Base-by-base conservation (phyloP, 2,888 invertebrate genomes). In the Frankliniella fusca region DNA sequence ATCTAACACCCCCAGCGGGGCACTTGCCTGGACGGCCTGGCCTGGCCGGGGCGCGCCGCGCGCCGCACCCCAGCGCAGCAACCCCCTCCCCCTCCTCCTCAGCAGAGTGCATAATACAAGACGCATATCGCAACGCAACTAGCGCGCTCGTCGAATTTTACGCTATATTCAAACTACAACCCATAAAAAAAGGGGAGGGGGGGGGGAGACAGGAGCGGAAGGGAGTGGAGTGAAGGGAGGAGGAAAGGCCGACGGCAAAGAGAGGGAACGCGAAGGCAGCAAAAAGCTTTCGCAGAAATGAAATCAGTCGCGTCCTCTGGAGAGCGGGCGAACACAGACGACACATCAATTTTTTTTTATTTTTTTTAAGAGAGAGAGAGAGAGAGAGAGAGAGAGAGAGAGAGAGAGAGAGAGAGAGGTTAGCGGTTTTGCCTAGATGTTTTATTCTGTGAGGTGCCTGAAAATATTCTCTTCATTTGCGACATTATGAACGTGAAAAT, bases 1-100 rank as follows among this genome's bases (percentile, higher is more conserved):
- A 76, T 76, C 27, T 76, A 76, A 76, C 23, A 76, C 70, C 70
- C 70, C 70, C 70, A 8, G 27, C 23, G 70, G 70, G 70, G 70
- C 70, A 76, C 70, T 76, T 76, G 70, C 27, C 27, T 12, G 70
- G 70, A 76, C 70, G 23, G 70, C 23, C 70, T n/a, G n/a, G n/a
- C n/a, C n/a, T n/a, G n/a, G n/a, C n/a, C n/a, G n/a, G 27, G 70
- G 27, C 18, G 61, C 12, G 11, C 61, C 18, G 61, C 61, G 18
- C n/a, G 38, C 38, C 5, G 38, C 38, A 38, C 38, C 38, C 38
- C 38, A 38, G 38, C 38, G 38, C 38, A 38, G 5, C 38, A 2
- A 2, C 38, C 38, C 5, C 5, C 38, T 38, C 38, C 38, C 38
- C 38, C 38, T 38, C 5, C 38, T 38, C 38, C 38, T 38, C 38